A percentile compares a stretch with the other conserved stretches of the same genome.
These are phyloP conservation scores for Cynaeus angustus DNA, from an alignment of 2,888 invertebrate species.

Conservation along the genomic window DNA sequence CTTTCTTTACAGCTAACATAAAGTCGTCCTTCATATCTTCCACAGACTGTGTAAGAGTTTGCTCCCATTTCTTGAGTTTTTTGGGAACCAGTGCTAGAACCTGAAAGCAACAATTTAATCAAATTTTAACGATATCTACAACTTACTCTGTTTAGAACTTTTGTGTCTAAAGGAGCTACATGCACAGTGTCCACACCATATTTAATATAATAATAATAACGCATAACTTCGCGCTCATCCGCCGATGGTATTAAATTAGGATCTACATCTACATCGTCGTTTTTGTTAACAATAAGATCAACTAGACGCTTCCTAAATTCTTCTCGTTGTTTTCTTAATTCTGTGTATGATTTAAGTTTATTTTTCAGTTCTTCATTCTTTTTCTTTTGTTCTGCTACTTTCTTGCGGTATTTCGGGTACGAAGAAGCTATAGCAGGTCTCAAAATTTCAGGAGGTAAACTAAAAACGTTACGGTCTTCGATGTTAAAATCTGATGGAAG, in stretches of 20 bases:
- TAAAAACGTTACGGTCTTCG: constrained; percentile 75
- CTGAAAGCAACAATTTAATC: constrained; percentile 60
- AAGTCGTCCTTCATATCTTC: constrained; percentile 91
- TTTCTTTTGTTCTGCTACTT: constrained; percentile 67
- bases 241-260: constrained; percentile 75
- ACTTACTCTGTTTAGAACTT: constrained; percentile 78
- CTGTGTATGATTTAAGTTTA: constrained; percentile 77
- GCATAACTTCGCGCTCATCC: constrained; percentile 80
- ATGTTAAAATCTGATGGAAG: constrained; percentile 76
- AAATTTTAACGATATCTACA: background rate
- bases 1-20: constrained; percentile 90
- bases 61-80: constrained; percentile 78
- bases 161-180: constrained; percentile 87
- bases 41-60: constrained; percentile 76
- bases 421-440: constrained; percentile 67
- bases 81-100: constrained; percentile 79
- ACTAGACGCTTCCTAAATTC: constrained; percentile 88
- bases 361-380: constrained; percentile 69
- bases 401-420: constrained; percentile 66
- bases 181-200: constrained; percentile 93
- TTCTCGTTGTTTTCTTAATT: constrained; percentile 83
- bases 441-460: constrained; percentile 77
- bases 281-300: constrained; percentile 80
- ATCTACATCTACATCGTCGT: constrained; percentile 72
- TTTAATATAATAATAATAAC: constrained; percentile 93